Percentiles rank a stretch among this genome's conserved stretches.
Conservation (phyloP, 2,888 invertebrate species). For the Athalia rosae region DNA sequence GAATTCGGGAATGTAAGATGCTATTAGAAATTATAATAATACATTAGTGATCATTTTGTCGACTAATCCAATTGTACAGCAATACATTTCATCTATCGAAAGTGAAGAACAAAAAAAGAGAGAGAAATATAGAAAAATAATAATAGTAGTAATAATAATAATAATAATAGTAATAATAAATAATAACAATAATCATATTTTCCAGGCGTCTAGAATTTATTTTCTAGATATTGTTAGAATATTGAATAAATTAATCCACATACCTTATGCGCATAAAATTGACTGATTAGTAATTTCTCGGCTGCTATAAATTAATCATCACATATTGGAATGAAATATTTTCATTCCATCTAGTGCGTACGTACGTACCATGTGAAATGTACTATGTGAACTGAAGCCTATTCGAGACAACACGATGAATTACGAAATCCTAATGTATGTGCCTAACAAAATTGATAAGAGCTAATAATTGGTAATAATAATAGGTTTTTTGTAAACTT, state of each 20-base stretch:
- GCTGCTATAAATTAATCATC: slow-evolving; percentile 37
- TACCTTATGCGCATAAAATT: slow-evolving; percentile 45
- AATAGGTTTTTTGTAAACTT: slow-evolving; percentile 22
- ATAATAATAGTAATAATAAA: not conserved
- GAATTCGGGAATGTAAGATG: slow-evolving; percentile 30
- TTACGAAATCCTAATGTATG: slow-evolving; percentile 45
- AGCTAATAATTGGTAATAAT: slow-evolving; percentile 28
- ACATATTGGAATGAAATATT: slow-evolving; percentile 25
- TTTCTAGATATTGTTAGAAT: slow-evolving; percentile 31
- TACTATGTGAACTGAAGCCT: slow-evolving; percentile 18
- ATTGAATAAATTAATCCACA: slow-evolving; percentile 37
- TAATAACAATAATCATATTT: not conserved
- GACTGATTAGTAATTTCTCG: slow-evolving; percentile 43
- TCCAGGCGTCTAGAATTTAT: slow-evolving; percentile 20
- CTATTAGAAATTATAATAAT: slow-evolving; percentile 28
- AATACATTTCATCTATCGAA: slow-evolving; percentile 17
- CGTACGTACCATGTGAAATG: not conserved
- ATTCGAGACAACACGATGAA: not conserved
- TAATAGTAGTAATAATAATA: not conserved
- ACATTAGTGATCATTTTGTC: slow-evolving; percentile 7
- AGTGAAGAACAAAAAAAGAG: not conserved
- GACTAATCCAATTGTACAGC: slow-evolving; percentile 15
- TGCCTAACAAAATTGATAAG: slow-evolving; percentile 46
- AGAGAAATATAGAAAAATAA: not conserved
- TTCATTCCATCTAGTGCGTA: not conserved